A percentile compares a stretch with the other conserved stretches of the same genome.
phyloP scores from a whole-genome alignment of 1,140 invertebrate species.

The Habropoda laboriosa region DNA sequence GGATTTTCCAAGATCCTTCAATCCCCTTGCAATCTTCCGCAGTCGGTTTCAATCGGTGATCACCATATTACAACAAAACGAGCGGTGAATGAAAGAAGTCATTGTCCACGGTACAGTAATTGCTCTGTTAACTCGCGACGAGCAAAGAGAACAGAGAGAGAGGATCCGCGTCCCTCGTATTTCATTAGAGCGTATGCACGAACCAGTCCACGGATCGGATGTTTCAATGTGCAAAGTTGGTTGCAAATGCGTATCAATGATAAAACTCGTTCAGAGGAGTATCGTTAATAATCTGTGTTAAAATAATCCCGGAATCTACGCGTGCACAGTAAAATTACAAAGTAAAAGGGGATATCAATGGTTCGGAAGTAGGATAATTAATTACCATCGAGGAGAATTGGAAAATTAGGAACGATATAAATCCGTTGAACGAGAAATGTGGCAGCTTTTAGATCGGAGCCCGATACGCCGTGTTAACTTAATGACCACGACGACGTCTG shows the following conservation, averaged over 20 bases:
- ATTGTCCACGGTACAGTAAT: not conserved
- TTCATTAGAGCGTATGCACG: not conserved
- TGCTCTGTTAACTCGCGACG: not conserved
- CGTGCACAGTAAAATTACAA: too few relatives aligned
- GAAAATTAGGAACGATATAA: constrained; percentile 47
- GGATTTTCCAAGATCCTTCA: constrained; percentile 23
- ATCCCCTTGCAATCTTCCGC: constrained; percentile 16
- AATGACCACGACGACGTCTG: constrained; percentile 54
- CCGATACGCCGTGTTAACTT: constrained; percentile 57
- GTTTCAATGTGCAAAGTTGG: not conserved
- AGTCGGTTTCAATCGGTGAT: too few relatives aligned
- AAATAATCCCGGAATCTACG: not conserved
- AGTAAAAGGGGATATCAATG: not conserved
- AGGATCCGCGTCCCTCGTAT: not conserved
- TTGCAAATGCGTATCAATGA: not conserved
- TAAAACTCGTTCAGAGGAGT: not conserved
- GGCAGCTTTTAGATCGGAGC: constrained; percentile 23
- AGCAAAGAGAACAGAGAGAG: not conserved
- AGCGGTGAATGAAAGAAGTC: not conserved
- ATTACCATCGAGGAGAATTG: not conserved
- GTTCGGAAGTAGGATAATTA: not conserved
- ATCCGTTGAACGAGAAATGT: constrained; percentile 40
- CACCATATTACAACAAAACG: not conserved
- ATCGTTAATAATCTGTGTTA: not conserved
- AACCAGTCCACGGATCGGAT: not conserved